Percentiles rank a stretch among this genome's conserved stretches.
These are phyloP conservation scores for Sebastes jordani DNA, from an alignment of 2,797 vertebrate genomes.

Conservation along the genomic window DNA sequence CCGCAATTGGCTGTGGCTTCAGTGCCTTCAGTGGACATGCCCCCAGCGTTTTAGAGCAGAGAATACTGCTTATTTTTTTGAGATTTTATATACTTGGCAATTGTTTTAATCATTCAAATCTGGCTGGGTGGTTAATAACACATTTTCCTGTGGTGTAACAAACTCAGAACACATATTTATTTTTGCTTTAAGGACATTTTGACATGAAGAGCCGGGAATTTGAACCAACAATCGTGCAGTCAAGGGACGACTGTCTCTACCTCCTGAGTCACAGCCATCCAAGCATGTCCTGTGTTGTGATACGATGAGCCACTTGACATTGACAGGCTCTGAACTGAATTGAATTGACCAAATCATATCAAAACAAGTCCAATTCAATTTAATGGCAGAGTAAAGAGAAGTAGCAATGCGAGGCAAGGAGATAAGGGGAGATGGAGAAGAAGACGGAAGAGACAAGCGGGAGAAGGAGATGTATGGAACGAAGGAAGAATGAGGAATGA, in stretches of 20 bases:
- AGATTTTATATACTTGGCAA: background rate
- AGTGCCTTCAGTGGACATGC: no score
- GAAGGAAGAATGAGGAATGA: constrained; percentile 16
- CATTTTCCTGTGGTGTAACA: background rate
- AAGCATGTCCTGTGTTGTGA: background rate
- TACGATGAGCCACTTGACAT: background rate
- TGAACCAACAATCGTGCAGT: background rate
- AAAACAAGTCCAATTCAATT: constrained; percentile 22
- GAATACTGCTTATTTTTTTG: no score
- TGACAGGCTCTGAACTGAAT: background rate
- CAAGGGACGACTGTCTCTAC: background rate
- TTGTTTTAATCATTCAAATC: background rate
- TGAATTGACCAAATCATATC: constrained; percentile 11
- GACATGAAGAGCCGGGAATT: background rate
- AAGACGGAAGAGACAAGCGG: background rate
- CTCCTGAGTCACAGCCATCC: background rate
- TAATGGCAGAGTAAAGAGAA: background rate
- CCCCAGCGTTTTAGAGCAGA: no score
- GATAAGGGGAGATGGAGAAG: background rate
- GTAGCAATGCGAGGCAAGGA: background rate
- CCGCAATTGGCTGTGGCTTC: accelerated
- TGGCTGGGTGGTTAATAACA: background rate
- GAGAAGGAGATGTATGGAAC: constrained; percentile 30
- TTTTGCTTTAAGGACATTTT: background rate
- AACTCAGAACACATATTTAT: background rate